These are phyloP conservation scores for Dasyornis broadbenti DNA, from an alignment of 2,113 vertebrate species.

Conservation along the genomic window DNA sequence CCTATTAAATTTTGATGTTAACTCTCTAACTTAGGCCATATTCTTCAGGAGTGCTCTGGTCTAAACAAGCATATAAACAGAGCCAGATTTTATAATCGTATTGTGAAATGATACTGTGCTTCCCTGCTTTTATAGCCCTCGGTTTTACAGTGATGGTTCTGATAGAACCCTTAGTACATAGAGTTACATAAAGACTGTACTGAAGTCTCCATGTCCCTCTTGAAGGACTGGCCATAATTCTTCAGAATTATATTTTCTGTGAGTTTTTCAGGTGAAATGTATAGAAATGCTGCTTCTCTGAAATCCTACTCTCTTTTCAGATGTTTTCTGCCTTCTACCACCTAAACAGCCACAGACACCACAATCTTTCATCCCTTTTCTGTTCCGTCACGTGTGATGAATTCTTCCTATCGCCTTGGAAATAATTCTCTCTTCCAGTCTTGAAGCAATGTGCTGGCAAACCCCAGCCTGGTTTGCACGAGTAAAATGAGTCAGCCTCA, in stretches of 20 bases:
- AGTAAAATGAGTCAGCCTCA: background rate
- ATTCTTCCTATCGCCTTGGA: background rate
- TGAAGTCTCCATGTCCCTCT: background rate
- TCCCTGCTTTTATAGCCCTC: background rate
- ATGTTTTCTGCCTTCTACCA: background rate
- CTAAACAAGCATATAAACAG: background rate
- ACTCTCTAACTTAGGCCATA: background rate
- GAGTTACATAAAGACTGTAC: background rate
- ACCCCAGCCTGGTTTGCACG: fast-evolving
- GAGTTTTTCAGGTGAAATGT: background rate
- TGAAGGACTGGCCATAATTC: background rate
- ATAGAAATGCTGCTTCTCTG: background rate
- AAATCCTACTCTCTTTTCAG: background rate
- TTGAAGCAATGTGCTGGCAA: background rate
- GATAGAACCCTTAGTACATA: background rate
- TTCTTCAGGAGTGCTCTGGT: background rate
- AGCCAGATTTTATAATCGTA: background rate
- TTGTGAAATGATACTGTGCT: background rate
- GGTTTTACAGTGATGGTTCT: background rate
- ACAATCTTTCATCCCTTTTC: fast-evolving
- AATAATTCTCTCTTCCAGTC: background rate
- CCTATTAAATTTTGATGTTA: background rate
- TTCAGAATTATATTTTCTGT: background rate
- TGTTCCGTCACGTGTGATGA: background rate
- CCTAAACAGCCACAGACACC: background rate